Percentiles rank a stretch among this genome's conserved stretches.
These are phyloP conservation scores for Dysidea cf. avara DNA, from an alignment of 37 sponge, comb jelly and placozoan genomes.

Conservation along the genomic window DNA sequence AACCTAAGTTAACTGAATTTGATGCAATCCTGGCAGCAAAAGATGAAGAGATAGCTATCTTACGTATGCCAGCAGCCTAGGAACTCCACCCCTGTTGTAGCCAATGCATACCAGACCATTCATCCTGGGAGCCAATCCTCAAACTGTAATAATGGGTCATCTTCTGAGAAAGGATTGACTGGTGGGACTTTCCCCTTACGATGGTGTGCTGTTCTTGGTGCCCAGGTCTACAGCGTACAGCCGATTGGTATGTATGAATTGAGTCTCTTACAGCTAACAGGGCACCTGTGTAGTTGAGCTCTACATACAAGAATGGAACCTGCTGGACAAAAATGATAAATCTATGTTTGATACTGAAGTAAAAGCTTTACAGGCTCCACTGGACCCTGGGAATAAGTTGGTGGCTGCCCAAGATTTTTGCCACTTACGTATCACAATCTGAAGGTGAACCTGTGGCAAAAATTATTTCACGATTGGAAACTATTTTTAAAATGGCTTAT, in stretches of 20 bases:
- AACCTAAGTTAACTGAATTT: conserved; percentile 2
- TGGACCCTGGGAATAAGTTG: conserved; percentile 26
- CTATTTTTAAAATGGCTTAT: conserved; percentile 40
- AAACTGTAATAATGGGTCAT: not conserved
- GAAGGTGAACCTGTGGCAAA: conserved; percentile 36
- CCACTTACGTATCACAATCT: conserved; percentile 14
- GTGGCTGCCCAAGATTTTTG: conserved; percentile 54
- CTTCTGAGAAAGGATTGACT: conserved; percentile 21
- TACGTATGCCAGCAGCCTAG: not conserved
- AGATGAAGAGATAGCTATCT: conserved; percentile 16
- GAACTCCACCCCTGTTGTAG: not conserved
- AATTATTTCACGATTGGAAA: conserved; percentile 14
- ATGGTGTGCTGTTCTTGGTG: conserved; percentile 47
- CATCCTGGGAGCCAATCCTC: not conserved
- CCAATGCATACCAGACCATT: not conserved
- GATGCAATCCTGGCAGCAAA: conserved; percentile 10
- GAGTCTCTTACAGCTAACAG: conserved; percentile 49
- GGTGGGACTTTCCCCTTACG: conserved; percentile 40
- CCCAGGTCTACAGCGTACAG: conserved; percentile 21
- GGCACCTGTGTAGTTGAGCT: conserved; percentile 49
- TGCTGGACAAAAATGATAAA: conserved; percentile 1
- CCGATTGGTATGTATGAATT: conserved; percentile 47
- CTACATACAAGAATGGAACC: conserved; percentile 64
- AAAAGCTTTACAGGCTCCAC: conserved; percentile 7
- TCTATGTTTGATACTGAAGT: not conserved